Conservation (phyloP, 2,113 vertebrate species). For the Mohoua ochrocephala region DNA sequence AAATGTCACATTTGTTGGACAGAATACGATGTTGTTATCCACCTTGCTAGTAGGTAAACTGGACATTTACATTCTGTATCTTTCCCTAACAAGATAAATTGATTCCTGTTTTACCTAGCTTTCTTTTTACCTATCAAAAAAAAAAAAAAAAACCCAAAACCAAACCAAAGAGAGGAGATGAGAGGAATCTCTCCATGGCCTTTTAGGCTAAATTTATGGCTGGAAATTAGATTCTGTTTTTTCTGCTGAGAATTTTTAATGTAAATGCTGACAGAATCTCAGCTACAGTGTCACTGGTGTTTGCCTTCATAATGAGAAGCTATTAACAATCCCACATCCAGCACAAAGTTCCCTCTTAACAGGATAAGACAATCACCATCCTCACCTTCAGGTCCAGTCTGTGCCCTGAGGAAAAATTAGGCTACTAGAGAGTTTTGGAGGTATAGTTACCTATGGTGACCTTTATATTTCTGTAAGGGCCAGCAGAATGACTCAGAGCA, state of each 20-base stretch:
- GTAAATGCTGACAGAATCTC: not conserved
- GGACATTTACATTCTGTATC: not conserved
- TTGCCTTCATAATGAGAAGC: conserved; percentile 1
- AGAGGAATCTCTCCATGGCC: not conserved
- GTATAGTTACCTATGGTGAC: not conserved
- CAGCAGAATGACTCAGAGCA: not conserved
- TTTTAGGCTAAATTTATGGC: not conserved
- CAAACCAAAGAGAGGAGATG: fast-evolving
- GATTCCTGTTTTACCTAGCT: too few relatives aligned
- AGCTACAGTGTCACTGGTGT: not conserved
- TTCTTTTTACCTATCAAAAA: too few relatives aligned
- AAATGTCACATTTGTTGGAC: not conserved
- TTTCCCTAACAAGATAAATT: not conserved
- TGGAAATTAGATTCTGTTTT: not conserved
- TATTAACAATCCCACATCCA: not conserved
- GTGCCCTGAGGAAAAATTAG: not conserved
- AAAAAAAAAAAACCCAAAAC: too few relatives aligned
- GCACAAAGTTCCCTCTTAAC: not conserved
- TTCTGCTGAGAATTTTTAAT: not conserved
- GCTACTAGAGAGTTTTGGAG: not conserved
- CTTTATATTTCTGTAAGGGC: not conserved
- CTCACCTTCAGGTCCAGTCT: not conserved
- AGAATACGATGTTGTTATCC: fast-evolving
- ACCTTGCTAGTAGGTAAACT: not conserved
- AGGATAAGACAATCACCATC: not conserved